Conservation (phyloP, 2,797 vertebrate species). For the Tapirus indicus region DNA sequence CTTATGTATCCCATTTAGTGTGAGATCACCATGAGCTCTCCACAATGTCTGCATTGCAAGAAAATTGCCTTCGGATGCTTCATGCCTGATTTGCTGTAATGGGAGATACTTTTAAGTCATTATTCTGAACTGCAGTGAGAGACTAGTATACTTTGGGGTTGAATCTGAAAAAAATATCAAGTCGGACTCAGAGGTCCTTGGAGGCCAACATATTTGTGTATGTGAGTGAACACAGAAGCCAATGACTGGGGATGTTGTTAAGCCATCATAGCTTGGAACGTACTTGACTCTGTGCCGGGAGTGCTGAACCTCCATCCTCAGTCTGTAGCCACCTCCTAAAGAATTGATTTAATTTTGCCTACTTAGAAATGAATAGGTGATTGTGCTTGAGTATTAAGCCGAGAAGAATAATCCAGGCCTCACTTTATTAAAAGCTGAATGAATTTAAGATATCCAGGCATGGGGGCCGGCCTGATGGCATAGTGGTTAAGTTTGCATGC, state of each 20-base stretch:
- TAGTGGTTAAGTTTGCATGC: no score
- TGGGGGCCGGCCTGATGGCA: neutral
- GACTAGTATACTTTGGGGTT: slow-evolving; percentile 13
- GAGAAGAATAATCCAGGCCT: neutral
- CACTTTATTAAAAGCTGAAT: neutral
- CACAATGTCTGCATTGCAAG: neutral
- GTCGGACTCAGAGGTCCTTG: slow-evolving; percentile 25
- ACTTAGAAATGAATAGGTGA: slow-evolving; percentile 61
- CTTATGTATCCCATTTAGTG: neutral
- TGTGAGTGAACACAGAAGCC: slow-evolving; percentile 33
- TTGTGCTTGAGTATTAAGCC: slow-evolving; percentile 37
- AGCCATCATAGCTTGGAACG: neutral
- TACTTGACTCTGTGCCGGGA: slow-evolving; percentile 25
- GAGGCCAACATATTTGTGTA: slow-evolving; percentile 8
- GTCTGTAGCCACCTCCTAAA: slow-evolving; percentile 46
- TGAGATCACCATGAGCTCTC: neutral
- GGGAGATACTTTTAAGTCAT: slow-evolving; percentile 56
- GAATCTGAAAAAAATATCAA: slow-evolving; percentile 64
- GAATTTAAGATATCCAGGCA: neutral
- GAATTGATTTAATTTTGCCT: slow-evolving; percentile 51
- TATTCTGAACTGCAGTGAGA: neutral
- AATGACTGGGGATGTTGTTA: slow-evolving; percentile 71
- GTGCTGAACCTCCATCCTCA: neutral
- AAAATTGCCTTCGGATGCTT: slow-evolving; percentile 55
- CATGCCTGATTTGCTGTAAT: slow-evolving; percentile 11